Percentiles rank a stretch among this genome's conserved stretches.
Conservation (phyloP, 1,140 invertebrate species). For the Drosophila melanogaster region Release_6_plus_ISO1_MT NT_037436.4:15604001-15604500, state of each 20-base stretch:
- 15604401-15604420: conserved; percentile 46
- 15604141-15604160: conserved; percentile 14
- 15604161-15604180: conserved; percentile 38
- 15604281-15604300: conserved; percentile 43
- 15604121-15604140: conserved; percentile 36
- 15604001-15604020: conserved; percentile 10
- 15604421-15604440: conserved; percentile 5
- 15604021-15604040: conserved; percentile 36
- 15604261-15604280: conserved; percentile 48
- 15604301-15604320: conserved; percentile 32
- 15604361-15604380: conserved; percentile 30
- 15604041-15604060: conserved; percentile 29
- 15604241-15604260: conserved; percentile 34
- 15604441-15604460: conserved; percentile 5
- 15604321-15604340: conserved; percentile 33
- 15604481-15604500: conserved; percentile 1
- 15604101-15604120: conserved; percentile 23
- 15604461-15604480: conserved; percentile 13
- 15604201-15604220: conserved; percentile 10
- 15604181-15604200: conserved; percentile 23
- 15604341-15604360: conserved; percentile 42
- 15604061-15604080: conserved; percentile 47
- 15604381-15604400: conserved; percentile 31
- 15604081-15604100: conserved; percentile 36
- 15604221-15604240: conserved; percentile 33